Conservation (phyloP, 1,140 invertebrate species). For the Lineus longissimus region DNA sequence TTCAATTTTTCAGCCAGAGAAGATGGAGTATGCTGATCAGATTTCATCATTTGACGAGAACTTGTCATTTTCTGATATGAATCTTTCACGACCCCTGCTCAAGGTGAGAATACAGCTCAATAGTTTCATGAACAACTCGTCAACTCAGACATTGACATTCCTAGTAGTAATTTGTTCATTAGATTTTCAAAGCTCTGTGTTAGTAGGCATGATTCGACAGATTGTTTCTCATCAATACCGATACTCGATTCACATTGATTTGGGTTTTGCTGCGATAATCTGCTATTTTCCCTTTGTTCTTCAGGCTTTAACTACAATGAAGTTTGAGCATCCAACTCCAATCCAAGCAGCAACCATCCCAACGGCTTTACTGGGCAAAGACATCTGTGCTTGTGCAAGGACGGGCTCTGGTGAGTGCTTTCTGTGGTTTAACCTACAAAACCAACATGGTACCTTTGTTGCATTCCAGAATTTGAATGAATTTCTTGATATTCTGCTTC, state of each 20-base stretch:
- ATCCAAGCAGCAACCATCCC: slow-evolving; percentile 95
- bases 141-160: too few species aligned
- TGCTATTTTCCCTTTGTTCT: slow-evolving; percentile 14
- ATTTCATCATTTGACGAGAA: slow-evolving; percentile 65
- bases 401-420: slow-evolving; percentile 79
- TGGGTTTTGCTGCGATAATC: background rate
- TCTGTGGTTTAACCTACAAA: background rate
- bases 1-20: slow-evolving; percentile 18
- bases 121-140: too few species aligned
- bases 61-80: slow-evolving; percentile 86
- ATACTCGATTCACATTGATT: too few species aligned
- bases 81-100: slow-evolving; percentile 80
- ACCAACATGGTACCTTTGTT: too few species aligned
- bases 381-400: slow-evolving; percentile 93
- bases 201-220: too few species aligned
- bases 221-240: too few species aligned
- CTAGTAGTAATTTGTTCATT: too few species aligned
- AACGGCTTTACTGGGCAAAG: slow-evolving; percentile 80
- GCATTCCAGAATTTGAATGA: too few species aligned
- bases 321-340: slow-evolving; percentile 90
- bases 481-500: too few species aligned
- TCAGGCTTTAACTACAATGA: slow-evolving; percentile 77
- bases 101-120: too few species aligned
- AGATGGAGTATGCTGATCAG: slow-evolving; percentile 67
- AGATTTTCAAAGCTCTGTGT: too few species aligned